phyloP scores from a whole-genome alignment of 2,797 vertebrate genomes.

The Hydrophis major region DNA sequence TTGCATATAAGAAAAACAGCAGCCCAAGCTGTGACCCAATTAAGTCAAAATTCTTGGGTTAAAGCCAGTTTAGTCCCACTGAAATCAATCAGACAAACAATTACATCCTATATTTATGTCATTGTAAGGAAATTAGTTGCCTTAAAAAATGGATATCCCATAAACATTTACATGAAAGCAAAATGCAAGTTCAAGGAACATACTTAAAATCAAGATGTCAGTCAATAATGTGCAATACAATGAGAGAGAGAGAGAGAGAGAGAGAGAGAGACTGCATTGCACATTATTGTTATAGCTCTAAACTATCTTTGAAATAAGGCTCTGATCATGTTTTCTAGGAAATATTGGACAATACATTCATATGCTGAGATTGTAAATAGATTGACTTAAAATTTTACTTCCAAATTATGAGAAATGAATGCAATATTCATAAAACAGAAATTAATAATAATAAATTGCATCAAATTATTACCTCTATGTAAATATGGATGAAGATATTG shows the following conservation, averaged over 20 bases:
- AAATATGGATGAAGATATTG: not conserved
- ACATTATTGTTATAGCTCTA: not conserved
- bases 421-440: not conserved
- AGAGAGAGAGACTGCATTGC: not conserved
- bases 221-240: not conserved
- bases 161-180: not conserved
- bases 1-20: not conserved
- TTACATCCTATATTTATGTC: slow-evolving; percentile 1
- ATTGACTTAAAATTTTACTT: not conserved
- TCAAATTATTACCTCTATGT: not conserved
- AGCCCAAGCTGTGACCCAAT: not conserved
- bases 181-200: not conserved
- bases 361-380: not conserved
- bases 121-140: not conserved
- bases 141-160: not conserved
- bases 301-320: not conserved
- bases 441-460: not conserved
- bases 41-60: not conserved
- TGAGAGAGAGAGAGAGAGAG: not conserved
- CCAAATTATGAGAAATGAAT: not conserved
- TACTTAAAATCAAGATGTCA: not conserved
- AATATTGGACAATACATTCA: not conserved
- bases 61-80: not conserved
- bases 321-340: slow-evolving; percentile 11
- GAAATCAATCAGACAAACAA: not conserved